These are phyloP conservation scores for Pipa parva DNA, from an alignment of 2,113 vertebrate genomes.

Conservation along the genomic window DNA sequence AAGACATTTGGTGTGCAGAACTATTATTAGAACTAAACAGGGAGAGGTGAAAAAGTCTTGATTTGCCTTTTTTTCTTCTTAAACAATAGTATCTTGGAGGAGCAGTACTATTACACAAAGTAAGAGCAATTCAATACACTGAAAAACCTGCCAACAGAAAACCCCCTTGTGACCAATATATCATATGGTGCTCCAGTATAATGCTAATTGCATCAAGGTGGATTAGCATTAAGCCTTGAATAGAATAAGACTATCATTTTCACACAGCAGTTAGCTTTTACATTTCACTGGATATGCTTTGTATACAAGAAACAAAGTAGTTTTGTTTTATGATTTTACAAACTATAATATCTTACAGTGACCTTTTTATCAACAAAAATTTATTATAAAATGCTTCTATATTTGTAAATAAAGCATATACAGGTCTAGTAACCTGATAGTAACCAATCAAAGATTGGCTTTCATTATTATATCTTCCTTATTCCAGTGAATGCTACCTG, in stretches of 20 bases:
- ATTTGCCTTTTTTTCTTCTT: constrained; percentile 13
- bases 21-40: constrained; percentile 35
- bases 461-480: too few species aligned
- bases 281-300: constrained; percentile 29
- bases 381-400: neutral
- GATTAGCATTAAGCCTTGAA: constrained; percentile 41
- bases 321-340: neutral
- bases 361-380: neutral
- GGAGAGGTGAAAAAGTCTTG: constrained; percentile 5
- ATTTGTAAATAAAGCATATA: too few species aligned
- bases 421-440: too few species aligned
- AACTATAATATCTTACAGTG: neutral
- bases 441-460: too few species aligned
- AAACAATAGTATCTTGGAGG: constrained; percentile 27
- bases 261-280: constrained; percentile 39
- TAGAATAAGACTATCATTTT: constrained; percentile 38
- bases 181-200: constrained; percentile 41
- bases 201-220: constrained; percentile 43
- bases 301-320: constrained; percentile 18
- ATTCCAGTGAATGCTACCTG: too few species aligned
- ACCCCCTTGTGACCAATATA: constrained; percentile 35
- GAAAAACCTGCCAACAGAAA: constrained; percentile 28
- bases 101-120: constrained; percentile 32
- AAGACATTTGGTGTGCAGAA: constrained; percentile 34
- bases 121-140: constrained; percentile 35